Percentiles rank a stretch among this genome's conserved stretches.
phyloP scores from a whole-genome alignment of 2,888 invertebrate species.

The Cheilosia grossa region DNA sequence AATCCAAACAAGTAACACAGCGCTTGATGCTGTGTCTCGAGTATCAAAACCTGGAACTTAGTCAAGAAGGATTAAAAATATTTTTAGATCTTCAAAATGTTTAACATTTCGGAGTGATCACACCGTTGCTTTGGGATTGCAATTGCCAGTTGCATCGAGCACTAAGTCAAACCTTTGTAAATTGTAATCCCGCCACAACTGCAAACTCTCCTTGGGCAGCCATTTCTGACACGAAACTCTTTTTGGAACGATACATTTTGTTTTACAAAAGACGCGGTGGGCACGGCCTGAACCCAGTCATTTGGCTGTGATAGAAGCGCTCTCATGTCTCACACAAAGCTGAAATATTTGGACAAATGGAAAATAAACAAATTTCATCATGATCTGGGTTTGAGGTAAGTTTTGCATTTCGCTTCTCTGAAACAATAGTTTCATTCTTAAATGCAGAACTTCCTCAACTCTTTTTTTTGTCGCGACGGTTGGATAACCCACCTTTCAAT shows the following conservation, averaged over 20 bases:
- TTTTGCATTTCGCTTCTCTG: constrained; percentile 58
- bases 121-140: constrained; percentile 42
- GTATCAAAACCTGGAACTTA: constrained; percentile 70
- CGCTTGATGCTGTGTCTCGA: constrained; percentile 61
- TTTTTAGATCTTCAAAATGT: constrained; percentile 41
- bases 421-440: not conserved
- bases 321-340: constrained; percentile 66
- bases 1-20: constrained; percentile 65
- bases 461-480: constrained; percentile 24
- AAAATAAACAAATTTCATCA: constrained; percentile 62
- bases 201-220: constrained; percentile 19
- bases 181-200: constrained; percentile 35
- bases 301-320: constrained; percentile 22
- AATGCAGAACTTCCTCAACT: constrained; percentile 53
- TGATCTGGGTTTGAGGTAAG: constrained; percentile 35
- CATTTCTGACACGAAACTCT: not conserved
- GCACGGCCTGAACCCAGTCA: constrained; percentile 28
- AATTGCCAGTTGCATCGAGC: not conserved
- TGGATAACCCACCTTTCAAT: constrained; percentile 62
- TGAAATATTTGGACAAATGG: constrained; percentile 68
- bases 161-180: not conserved
- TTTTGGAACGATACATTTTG: constrained; percentile 71
- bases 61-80: constrained; percentile 70
- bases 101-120: constrained; percentile 1
- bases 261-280: constrained; percentile 53